Percentiles rank a stretch among this genome's conserved stretches.
These are phyloP conservation scores for Ganaspis brasiliensis DNA, from an alignment of 2,888 invertebrate genomes.

Conservation along the genomic window DNA sequence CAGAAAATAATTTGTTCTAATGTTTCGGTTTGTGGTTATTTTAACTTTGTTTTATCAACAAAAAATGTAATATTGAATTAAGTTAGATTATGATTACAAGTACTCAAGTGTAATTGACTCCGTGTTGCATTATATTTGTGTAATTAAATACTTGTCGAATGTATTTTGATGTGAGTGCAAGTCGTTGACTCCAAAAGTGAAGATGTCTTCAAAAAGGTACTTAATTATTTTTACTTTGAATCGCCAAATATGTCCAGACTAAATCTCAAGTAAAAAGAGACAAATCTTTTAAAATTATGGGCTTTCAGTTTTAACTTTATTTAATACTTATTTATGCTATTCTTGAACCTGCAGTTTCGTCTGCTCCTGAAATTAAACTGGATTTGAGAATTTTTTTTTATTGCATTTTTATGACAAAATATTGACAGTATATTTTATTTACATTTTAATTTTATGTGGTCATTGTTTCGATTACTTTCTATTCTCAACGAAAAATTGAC, in stretches of 20 bases:
- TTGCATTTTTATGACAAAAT: too few relatives aligned
- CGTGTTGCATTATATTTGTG: slow-evolving; percentile 67
- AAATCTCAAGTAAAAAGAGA: neutral
- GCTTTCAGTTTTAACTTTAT: slow-evolving; percentile 15
- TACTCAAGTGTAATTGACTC: slow-evolving; percentile 64
- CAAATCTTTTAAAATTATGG: neutral
- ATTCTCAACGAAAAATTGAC: too few relatives aligned
- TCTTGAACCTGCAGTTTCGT: slow-evolving; percentile 46
- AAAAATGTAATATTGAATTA: slow-evolving; percentile 73
- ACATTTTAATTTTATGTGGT: too few relatives aligned
- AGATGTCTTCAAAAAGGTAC: slow-evolving; percentile 80
- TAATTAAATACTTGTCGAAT: slow-evolving; percentile 62
- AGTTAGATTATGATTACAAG: slow-evolving; percentile 67
- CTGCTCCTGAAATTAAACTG: slow-evolving; percentile 18
- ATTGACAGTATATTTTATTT: too few relatives aligned
- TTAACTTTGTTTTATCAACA: slow-evolving; percentile 69
- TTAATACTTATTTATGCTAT: neutral
- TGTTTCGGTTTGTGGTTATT: slow-evolving; percentile 73
- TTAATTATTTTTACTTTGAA: slow-evolving; percentile 69
- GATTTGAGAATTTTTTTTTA: neutral
- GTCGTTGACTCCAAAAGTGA: slow-evolving; percentile 72
- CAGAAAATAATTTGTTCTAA: slow-evolving; percentile 53
- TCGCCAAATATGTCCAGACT: slow-evolving; percentile 44
- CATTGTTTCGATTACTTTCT: too few relatives aligned
- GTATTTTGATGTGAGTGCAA: slow-evolving; percentile 69